Percentiles rank a stretch among this genome's conserved stretches.
Conservation (phyloP, 92 coral and sea anemone species). For the Paramuricea clavata region DNA sequence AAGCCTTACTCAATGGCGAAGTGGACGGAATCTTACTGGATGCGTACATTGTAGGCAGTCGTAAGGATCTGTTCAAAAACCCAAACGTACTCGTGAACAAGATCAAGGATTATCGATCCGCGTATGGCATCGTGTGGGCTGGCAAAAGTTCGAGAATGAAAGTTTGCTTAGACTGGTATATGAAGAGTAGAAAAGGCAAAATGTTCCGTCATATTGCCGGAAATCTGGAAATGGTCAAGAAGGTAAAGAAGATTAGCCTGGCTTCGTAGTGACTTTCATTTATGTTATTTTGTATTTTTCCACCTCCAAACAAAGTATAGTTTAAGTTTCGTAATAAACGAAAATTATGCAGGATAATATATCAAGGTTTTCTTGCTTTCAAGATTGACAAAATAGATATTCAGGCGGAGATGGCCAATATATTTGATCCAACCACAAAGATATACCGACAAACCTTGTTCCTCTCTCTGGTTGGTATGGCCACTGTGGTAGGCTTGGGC, state of each 20-base stretch:
- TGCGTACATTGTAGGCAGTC: slow-evolving; percentile 41
- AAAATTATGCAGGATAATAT: too few relatives aligned
- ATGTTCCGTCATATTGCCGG: slow-evolving; percentile 69
- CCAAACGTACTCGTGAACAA: slow-evolving; percentile 67
- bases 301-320: too few relatives aligned
- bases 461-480: neutral
- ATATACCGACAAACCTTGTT: neutral
- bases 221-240: slow-evolving; percentile 8
- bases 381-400: slow-evolving; percentile 14
- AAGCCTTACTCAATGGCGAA: slow-evolving; percentile 13
- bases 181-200: slow-evolving; percentile 68
- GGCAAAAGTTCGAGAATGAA: slow-evolving; percentile 76
- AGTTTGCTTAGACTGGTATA: slow-evolving; percentile 75
- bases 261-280: too few relatives aligned
- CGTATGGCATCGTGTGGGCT: slow-evolving; percentile 84
- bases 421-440: slow-evolving; percentile 32
- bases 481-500: neutral
- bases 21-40: slow-evolving; percentile 38
- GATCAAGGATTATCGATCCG: slow-evolving; percentile 73
- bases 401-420: slow-evolving; percentile 8
- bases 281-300: too few relatives aligned
- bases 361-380: too few relatives aligned
- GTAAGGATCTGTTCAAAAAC: slow-evolving; percentile 31
- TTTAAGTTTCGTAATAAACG: too few relatives aligned
- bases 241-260: too few relatives aligned